A percentile compares a stretch with the other conserved stretches of the same genome.
Conservation (phyloP, 2,113 vertebrate genomes). For the Calyptommatus sinebrachiatus region DNA sequence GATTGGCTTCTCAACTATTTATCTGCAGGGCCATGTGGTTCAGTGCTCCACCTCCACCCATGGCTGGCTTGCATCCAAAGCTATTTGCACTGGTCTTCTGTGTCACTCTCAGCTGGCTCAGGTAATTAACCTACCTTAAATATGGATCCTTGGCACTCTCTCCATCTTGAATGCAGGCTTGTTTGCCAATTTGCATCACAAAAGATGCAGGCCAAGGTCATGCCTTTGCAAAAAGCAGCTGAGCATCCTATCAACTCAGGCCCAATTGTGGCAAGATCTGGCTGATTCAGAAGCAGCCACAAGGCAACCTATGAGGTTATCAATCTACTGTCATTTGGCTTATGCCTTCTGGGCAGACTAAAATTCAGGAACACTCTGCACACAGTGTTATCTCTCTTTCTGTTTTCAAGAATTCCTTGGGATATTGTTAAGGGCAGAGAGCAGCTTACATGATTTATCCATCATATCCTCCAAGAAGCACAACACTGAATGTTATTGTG, state of each 20-base stretch:
- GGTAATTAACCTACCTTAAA: background rate
- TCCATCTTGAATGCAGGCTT: background rate
- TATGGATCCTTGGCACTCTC: background rate
- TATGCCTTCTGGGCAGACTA: background rate
- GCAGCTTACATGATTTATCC: background rate
- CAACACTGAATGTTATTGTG: background rate
- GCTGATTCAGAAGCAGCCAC: constrained; percentile 19
- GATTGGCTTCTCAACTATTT: background rate
- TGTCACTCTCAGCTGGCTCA: background rate
- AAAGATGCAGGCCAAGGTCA: constrained; percentile 19
- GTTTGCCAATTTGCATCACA: constrained; percentile 5
- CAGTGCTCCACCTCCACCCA: no score
- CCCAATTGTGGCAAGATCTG: background rate
- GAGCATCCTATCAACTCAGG: background rate
- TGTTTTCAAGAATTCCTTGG: constrained; percentile 13
- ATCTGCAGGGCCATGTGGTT: background rate
- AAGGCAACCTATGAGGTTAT: background rate
- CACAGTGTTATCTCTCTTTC: background rate
- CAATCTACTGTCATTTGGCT: constrained; percentile 12
- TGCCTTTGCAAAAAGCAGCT: background rate
- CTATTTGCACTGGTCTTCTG: background rate
- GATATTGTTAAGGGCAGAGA: background rate
- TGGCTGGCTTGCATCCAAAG: background rate
- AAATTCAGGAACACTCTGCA: constrained; percentile 14
- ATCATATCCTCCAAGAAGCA: background rate